These are phyloP conservation scores for Leptinotarsa haldemani DNA, from an alignment of 2,888 invertebrate genomes.

Conservation along the genomic window DNA sequence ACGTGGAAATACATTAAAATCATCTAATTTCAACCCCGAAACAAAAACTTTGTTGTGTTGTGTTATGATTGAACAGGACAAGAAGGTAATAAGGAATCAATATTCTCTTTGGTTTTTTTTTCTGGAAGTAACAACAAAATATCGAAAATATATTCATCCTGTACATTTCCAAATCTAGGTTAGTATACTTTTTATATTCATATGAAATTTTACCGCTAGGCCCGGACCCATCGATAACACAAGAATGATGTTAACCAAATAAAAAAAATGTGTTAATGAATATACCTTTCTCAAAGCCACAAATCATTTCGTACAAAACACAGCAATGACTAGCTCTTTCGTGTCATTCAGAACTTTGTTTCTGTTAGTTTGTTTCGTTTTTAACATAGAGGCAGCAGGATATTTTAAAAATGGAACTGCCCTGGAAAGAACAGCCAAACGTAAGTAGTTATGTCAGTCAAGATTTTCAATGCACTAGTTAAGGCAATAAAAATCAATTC, in stretches of 20 bases:
- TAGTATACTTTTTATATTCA: background rate
- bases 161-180: constrained; percentile 5
- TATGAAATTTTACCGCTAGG: constrained; percentile 10
- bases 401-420: constrained; percentile 1
- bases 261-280: constrained; percentile 9
- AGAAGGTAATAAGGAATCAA: background rate
- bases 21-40: too few relatives aligned
- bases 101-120: background rate
- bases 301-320: background rate
- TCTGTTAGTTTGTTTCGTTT: background rate
- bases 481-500: background rate
- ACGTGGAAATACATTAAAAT: too few relatives aligned
- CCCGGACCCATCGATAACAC: background rate
- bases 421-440: constrained; percentile 2
- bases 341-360: background rate
- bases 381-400: background rate
- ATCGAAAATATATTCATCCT: background rate
- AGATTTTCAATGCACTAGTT: background rate
- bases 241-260: constrained; percentile 10
- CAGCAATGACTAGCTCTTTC: background rate
- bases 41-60: too few relatives aligned
- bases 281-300: background rate
- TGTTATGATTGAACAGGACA: too few relatives aligned
- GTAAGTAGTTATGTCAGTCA: constrained; percentile 10
- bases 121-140: too few relatives aligned